Evolutionary conservation across 2,113 vertebrate species (phyloP), one percentile per base, ranked within the genome.

Genomic region (Nothocercus nigrocapillus): DNA sequence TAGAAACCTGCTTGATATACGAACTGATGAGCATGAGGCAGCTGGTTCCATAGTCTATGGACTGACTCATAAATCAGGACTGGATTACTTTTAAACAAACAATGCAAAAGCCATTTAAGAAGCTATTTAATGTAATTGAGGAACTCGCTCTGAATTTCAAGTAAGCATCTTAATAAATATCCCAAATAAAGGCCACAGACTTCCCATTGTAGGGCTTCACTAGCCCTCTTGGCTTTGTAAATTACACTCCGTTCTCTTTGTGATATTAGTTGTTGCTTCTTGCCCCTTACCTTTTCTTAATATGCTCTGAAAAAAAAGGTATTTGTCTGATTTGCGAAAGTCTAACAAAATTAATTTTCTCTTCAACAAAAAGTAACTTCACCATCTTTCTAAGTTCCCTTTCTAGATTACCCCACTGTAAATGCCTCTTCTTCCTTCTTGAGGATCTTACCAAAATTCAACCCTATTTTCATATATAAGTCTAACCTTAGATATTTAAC

Each of bases 271-370:
- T 30, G 40, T 30, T 53, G 8, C 42, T 88, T 69, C 13, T 83
- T 15, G 22, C 73, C 9, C 13, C 73, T 67, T 67, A 83, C 8
- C 53, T 83, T 9, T 19, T 78, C 0, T 0, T 10, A 45, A 78
- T 12, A 19, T 2, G 25, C 54, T 63, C 54, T n/a, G 36, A 82
- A 82, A 44, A 44, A 62, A 47, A 69, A 86, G 11, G 15, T 22
- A 27, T 0, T 0, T 27, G 9, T 24, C 68, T 5, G 72, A 25
- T 32, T 40, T 2, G 5, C 10, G 5, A n/a, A 51, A 34, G 7
- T 3, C 7, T 28, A 63, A 63, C 2, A 79, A 32, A 47, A 92
- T 59, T 34, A 0, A 20, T 81, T 85, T 83, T 76, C 6, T 63
- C 25, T 90, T 85, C 28, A 77, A 44, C 7, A 38, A 74, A 42